These are phyloP conservation scores for Cladopsammia gracilis DNA, from an alignment of 64 coral and sea anemone species.

Conservation along the genomic window DNA sequence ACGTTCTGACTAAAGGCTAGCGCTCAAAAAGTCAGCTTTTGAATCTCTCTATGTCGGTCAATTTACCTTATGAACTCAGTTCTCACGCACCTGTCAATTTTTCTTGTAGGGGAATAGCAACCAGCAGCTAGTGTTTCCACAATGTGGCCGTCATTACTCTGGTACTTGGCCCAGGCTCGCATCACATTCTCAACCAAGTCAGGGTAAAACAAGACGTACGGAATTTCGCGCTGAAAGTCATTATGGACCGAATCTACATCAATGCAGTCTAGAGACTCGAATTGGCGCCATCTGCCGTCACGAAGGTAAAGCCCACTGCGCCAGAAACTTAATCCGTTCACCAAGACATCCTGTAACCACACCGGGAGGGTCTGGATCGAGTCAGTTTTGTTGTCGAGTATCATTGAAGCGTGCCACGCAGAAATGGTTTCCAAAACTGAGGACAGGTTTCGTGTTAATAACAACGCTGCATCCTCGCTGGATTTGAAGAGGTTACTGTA, in stretches of 20 bases:
- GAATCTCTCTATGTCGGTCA: too few relatives aligned
- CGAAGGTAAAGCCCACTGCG: conserved; percentile 73
- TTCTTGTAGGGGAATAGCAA: conserved; percentile 15
- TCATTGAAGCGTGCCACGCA: conserved; percentile 79
- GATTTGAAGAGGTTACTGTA: conserved; percentile 86
- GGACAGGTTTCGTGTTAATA: conserved; percentile 50
- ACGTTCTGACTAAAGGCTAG: too few relatives aligned
- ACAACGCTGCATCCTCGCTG: conserved; percentile 68
- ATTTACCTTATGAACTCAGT: too few relatives aligned
- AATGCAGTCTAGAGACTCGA: conserved; percentile 79
- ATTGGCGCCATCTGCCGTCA: conserved; percentile 81
- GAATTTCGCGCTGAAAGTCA: conserved; percentile 78
- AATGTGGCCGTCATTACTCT: conserved; percentile 42
- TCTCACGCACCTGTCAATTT: conserved; percentile 34
- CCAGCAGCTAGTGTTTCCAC: conserved; percentile 47
- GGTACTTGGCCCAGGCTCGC: conserved; percentile 60
- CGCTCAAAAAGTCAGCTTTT: too few relatives aligned
- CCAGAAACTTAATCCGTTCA: conserved; percentile 85
- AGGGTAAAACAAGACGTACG: conserved; percentile 73
- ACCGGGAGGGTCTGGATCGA: conserved; percentile 37
- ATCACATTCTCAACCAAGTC: conserved; percentile 79
- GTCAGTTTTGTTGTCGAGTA: not conserved
- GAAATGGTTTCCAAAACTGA: conserved; percentile 51
- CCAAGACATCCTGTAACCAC: conserved; percentile 76
- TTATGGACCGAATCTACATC: conserved; percentile 85